Base-by-base conservation (phyloP, 1,140 invertebrate genomes). In the Drosophila eugracilis region DNA sequence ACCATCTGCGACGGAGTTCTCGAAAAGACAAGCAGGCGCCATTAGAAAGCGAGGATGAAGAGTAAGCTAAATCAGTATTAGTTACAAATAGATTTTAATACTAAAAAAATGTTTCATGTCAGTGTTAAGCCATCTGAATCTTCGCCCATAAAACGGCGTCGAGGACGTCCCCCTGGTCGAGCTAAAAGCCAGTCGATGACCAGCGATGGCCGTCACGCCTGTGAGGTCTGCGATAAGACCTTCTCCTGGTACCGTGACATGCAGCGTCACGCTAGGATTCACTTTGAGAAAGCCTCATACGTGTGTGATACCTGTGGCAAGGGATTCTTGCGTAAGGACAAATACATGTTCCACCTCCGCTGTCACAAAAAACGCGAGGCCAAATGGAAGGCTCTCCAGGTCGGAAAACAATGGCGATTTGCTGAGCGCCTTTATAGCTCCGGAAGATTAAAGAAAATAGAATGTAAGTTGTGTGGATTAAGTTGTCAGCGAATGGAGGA, bases 231-330 rank as follows among this genome's bases (percentile, higher is more conserved):
- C 15, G 73, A 65, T 1, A 90, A 90, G 32, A 76, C 71, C 0
- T 90, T 90, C 47, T 84, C 83, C 4, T 89, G 84, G 88, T 50
- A 62, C 26, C 78, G 89, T 0, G 89, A 90, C 44, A 75, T 90
- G 72, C 73, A 79, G 30, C 88, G 89, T 0, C 89, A 90, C 30
- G 69, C 75, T 5, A 65, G 71, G 12, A 53, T 59, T 0, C 89
- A 90, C 39, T 78, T 50, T 17, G 77, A 80, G 15, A 47, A 85
- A 15, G 58, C 69, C 1, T 26, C 44, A 0, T 76, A 24, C 22
- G 58, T 66, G 10, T 90, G 89, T 32, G 54, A 78, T 0, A 49
- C 30, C 6, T 90, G 89, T 26, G 88, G 77, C 7, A 88, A 81
- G 45, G 45, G 62, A 12, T 90, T 81, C 26, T 19, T 81, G 6